phyloP scores from a whole-genome alignment of 2,888 invertebrate genomes.

The Perizoma flavofasciatum region DNA sequence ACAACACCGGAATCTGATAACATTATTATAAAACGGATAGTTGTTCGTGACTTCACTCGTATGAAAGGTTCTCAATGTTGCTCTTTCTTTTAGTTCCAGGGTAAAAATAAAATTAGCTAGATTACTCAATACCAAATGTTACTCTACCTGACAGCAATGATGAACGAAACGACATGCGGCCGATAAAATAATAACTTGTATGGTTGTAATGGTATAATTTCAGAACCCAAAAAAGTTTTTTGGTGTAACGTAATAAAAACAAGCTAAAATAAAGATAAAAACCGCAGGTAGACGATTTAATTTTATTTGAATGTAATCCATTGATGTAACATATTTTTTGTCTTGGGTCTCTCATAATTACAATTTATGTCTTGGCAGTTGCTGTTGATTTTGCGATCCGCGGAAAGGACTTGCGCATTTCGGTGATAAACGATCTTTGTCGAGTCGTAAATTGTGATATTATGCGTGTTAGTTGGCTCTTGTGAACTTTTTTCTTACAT shows the following conservation, averaged over 20 bases:
- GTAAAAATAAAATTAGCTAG: neutral
- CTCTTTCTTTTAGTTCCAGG: neutral
- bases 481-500: constrained; percentile 23
- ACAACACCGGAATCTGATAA: constrained; percentile 53
- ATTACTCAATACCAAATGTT: neutral
- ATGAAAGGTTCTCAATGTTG: neutral
- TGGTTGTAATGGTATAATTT: no score
- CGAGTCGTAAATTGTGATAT: constrained; percentile 31
- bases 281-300: constrained; percentile 6
- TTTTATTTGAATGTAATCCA: constrained; percentile 16
- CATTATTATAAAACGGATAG: constrained; percentile 38
- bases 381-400: constrained; percentile 29
- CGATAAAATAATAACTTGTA: no score
- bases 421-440: constrained; percentile 29
- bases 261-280: neutral
- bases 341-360: constrained; percentile 53
- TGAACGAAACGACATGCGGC: no score
- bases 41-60: constrained; percentile 6
- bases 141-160: no score
- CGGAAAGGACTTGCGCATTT: constrained; percentile 31
- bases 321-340: constrained; percentile 34
- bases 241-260: no score
- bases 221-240: no score
- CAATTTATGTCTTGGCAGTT: constrained; percentile 52
- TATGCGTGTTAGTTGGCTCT: constrained; percentile 27